Conservation (phyloP, 2,888 invertebrate genomes). For the Caenorhabditis wallacei region DNA sequence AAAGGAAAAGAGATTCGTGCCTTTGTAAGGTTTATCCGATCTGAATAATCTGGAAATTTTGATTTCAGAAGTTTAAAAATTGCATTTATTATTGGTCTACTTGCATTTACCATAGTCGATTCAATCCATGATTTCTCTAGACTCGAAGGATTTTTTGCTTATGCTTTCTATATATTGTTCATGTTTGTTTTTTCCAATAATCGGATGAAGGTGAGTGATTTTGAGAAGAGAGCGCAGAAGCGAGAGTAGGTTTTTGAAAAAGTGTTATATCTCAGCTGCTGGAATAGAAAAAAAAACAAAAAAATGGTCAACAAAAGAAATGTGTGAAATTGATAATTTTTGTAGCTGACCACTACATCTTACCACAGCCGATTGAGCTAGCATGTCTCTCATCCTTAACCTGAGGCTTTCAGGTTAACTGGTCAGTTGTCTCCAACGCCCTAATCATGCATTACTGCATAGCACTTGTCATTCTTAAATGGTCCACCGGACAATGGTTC, state of each 20-base stretch:
- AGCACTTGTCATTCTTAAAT: slow-evolving; percentile 89
- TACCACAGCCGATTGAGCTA: too few species aligned
- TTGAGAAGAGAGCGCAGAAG: too few species aligned
- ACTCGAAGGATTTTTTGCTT: slow-evolving; percentile 78
- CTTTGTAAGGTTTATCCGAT: slow-evolving; percentile 41
- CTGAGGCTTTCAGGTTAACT: slow-evolving; percentile 84
- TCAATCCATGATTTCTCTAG: slow-evolving; percentile 71
- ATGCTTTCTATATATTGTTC: slow-evolving; percentile 76
- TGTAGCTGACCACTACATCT: too few species aligned
- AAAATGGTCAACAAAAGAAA: too few species aligned
- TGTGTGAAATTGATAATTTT: too few species aligned
- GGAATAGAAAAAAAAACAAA: background rate
- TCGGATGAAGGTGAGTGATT: slow-evolving; percentile 69
- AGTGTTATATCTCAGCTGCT: background rate
- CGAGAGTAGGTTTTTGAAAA: background rate
- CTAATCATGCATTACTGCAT: slow-evolving; percentile 91
- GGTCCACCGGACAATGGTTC: slow-evolving; percentile 80
- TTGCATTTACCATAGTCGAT: slow-evolving; percentile 65
- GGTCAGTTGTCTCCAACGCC: slow-evolving; percentile 91
- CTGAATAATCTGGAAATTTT: background rate
- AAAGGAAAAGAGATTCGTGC: slow-evolving; percentile 22
- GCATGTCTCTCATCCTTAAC: too few species aligned
- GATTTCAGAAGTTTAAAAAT: slow-evolving; percentile 65
- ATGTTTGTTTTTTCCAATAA: slow-evolving; percentile 78
- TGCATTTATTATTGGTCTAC: slow-evolving; percentile 53